These are phyloP conservation scores for Sinopyrophorus schimmeli DNA, from an alignment of 2,888 invertebrate species.

Conservation along the genomic window DNA sequence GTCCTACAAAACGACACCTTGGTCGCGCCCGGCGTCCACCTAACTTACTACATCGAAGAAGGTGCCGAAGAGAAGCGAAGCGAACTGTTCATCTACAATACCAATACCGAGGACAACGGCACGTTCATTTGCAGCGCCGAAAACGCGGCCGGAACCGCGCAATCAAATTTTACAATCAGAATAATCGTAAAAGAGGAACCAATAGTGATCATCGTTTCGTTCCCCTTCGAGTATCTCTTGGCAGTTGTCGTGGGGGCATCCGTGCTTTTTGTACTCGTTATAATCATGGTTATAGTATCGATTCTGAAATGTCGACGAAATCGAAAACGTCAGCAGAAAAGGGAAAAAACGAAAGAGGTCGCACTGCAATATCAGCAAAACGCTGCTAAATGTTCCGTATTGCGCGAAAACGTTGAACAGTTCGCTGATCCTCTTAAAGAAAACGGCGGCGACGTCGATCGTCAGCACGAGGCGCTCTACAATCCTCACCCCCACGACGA, in stretches of 20 bases:
- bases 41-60: constrained; percentile 73
- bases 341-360: constrained; percentile 64
- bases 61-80: constrained; percentile 74
- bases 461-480: constrained; percentile 29
- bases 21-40: constrained; percentile 67
- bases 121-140: constrained; percentile 85
- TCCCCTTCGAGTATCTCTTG: constrained; percentile 72
- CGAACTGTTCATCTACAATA: constrained; percentile 77
- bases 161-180: constrained; percentile 80
- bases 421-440: constrained; percentile 40
- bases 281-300: constrained; percentile 69
- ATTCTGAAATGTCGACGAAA: constrained; percentile 58
- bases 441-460: constrained; percentile 43
- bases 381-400: constrained; percentile 33
- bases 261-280: constrained; percentile 65
- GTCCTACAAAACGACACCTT: constrained; percentile 76
- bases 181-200: constrained; percentile 76
- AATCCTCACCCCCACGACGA: constrained; percentile 36
- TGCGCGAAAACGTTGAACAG: constrained; percentile 39
- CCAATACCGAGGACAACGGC: constrained; percentile 79
- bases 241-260: constrained; percentile 69
- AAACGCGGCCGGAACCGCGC: constrained; percentile 79
- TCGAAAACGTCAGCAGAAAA: constrained; percentile 42
- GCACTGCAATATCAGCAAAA: constrained; percentile 59
- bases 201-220: constrained; percentile 48